A percentile compares a stretch with the other conserved stretches of the same genome.
Conservation (phyloP, 2,113 vertebrate species). For the Hoplias malabaricus region DNA sequence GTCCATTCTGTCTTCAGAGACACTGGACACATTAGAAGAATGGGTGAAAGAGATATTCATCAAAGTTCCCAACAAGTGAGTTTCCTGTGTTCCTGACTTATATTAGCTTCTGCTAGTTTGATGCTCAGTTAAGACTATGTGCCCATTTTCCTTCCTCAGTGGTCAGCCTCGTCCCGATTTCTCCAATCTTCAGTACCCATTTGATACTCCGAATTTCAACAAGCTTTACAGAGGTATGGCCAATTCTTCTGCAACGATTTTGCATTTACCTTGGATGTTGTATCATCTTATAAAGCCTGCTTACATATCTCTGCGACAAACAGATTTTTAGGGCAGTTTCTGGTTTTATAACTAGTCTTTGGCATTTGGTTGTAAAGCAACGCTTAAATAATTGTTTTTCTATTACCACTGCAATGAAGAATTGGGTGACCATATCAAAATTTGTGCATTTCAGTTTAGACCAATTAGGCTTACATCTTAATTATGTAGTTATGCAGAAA, state of each 20-base stretch:
- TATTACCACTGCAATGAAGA: too few relatives aligned
- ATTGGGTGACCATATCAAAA: too few relatives aligned
- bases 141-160: slow-evolving; percentile 63
- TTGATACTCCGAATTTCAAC: slow-evolving; percentile 89
- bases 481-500: too few relatives aligned
- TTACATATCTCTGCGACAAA: too few relatives aligned
- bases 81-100: neutral
- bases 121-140: neutral
- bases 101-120: neutral
- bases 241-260: neutral
- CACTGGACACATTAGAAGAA: slow-evolving; percentile 89
- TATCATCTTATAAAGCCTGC: too few relatives aligned
- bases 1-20: slow-evolving; percentile 72
- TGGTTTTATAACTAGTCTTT: too few relatives aligned
- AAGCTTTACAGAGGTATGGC: slow-evolving; percentile 90
- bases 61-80: slow-evolving; percentile 92
- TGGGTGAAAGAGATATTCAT: slow-evolving; percentile 95
- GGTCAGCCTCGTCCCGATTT: slow-evolving; percentile 82
- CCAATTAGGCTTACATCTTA: too few relatives aligned
- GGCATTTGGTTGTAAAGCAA: too few relatives aligned
- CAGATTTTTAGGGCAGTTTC: too few relatives aligned
- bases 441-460: too few relatives aligned
- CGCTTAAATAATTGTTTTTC: too few relatives aligned
- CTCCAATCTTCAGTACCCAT: slow-evolving; percentile 85
- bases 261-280: too few relatives aligned